Evolutionary conservation across 2,113 vertebrate species (phyloP), one percentile per base, ranked within the genome.

Genomic region (Hemiscyllium ocellatum): DNA sequence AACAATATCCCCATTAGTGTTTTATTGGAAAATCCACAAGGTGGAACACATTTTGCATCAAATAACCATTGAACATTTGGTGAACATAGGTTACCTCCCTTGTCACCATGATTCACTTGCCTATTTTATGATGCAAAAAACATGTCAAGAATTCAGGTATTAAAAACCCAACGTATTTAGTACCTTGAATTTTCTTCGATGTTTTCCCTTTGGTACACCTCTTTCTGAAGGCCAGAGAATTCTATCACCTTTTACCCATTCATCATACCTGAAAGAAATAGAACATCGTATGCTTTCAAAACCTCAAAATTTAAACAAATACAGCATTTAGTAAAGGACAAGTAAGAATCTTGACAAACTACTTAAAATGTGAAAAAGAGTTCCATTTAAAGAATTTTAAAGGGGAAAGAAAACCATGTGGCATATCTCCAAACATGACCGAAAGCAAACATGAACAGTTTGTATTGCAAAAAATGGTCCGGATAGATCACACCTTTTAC

Each of bases 211-310:
- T 96, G 98, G 97, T 97, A 98, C 98, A 96, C 98, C 98, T 97
- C 99, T 99, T 96, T 99, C 99, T 90, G 98, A 96, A 29, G 99
- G 99, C 99, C 99, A 99, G 96, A 99, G 99, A 97, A 99, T 99
- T 96, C 99, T 97, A 97, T 99, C 99, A 22, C 99, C 99, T 97
- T 99, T 99, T 96, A 99, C 99, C 99, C 99, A 99, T 96, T 99
- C 99, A 95, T 99, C 99, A 68, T 99, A 99, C 96, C 99, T 99
- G 96, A 24, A 96, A 96, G 97, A 66, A 0, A 96, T 96, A 65
- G 93, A 52, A 66, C 70, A 86, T 15, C 1, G 86, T 29, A n/a
- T 26, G 42, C 78, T 52, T 61, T 95, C 78, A 86, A 4, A 91
- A 76, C 22, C 29, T n/a, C 4, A 50, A 37, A 78, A 86, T 70